Evolutionary conservation across 2,113 vertebrate species (phyloP).

Genomic region (Archilochus colubris): DNA sequence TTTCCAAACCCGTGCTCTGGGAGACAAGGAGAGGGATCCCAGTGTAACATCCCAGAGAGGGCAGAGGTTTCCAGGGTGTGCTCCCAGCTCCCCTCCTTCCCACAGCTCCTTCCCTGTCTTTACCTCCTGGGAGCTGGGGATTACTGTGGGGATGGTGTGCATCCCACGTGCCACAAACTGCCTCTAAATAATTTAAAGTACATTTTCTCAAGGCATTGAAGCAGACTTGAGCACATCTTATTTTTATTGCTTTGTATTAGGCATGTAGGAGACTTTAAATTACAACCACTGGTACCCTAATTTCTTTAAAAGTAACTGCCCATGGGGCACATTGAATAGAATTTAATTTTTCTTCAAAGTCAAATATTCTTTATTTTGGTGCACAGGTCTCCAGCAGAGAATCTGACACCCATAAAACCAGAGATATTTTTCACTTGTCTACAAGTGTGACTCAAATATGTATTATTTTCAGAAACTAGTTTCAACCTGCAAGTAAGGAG

Average conservation of each 20-base stretch:
- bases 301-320: conserved; percentile 8
- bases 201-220: conserved; percentile 27
- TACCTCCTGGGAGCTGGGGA: not conserved
- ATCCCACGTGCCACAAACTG: not conserved
- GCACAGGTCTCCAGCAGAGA: not conserved
- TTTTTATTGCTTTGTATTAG: conserved; percentile 11
- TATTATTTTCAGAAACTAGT: not conserved
- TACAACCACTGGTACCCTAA: not conserved
- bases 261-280: not conserved
- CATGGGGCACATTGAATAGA: not conserved
- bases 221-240: not conserved
- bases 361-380: not conserved
- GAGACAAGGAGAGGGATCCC: not conserved
- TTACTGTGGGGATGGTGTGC: not conserved
- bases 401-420: not conserved
- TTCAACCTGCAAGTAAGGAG: not conserved
- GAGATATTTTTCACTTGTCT: not conserved
- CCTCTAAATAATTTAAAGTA: conserved; percentile 56
- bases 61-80: not conserved
- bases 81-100: not conserved
- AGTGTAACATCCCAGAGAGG: not conserved
- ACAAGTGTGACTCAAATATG: not conserved
- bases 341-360: not conserved
- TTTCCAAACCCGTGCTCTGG: not conserved
- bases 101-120: not conserved